phyloP scores from a whole-genome alignment of 2,888 invertebrate species.

The Leptopilina syphax region DNA sequence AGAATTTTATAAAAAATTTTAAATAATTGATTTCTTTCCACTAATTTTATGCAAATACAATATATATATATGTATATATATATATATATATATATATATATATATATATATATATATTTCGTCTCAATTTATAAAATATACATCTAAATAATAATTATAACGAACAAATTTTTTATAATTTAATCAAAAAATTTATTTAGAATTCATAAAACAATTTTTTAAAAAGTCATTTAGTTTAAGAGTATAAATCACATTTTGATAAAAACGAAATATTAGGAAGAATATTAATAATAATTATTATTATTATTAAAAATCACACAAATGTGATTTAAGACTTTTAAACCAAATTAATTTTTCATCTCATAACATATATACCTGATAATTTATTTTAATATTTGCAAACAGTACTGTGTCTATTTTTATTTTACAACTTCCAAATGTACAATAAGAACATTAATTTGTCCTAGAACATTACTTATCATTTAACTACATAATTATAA shows the following conservation, averaged over 20 bases:
- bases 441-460: constrained; percentile 41
- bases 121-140: no score
- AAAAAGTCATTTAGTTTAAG: background rate
- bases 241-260: background rate
- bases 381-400: constrained; percentile 21
- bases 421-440: constrained; percentile 38
- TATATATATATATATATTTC: no score
- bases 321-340: background rate
- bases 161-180: background rate
- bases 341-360: background rate
- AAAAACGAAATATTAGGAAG: background rate
- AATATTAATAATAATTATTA: background rate
- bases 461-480: constrained; percentile 41
- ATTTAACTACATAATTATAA: constrained; percentile 22
- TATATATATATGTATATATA: no score
- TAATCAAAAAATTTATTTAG: constrained; percentile 49
- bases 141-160: background rate
- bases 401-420: constrained; percentile 21
- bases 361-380: background rate
- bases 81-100: no score
- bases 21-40: no score
- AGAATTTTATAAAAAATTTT: no score
- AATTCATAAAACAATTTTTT: background rate
- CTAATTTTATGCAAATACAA: no score
- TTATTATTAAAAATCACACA: background rate